These are phyloP conservation scores for Echinops telfairi DNA, from an alignment of 2,113 vertebrate genomes.

Conservation along the genomic window DNA sequence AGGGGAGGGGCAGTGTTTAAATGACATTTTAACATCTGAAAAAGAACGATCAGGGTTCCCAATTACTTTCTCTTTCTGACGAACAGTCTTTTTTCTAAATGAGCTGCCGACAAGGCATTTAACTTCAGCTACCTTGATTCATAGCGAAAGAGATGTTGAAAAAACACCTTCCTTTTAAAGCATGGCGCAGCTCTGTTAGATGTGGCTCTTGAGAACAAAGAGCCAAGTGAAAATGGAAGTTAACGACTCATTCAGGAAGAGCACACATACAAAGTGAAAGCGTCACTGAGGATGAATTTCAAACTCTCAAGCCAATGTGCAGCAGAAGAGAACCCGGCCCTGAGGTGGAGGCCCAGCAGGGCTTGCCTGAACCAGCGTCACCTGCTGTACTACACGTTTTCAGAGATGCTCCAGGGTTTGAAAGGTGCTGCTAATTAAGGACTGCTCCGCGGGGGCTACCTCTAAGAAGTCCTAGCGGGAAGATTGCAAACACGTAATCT, in stretches of 20 bases:
- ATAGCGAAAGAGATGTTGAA: slow-evolving; percentile 46
- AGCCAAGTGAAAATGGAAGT: slow-evolving; percentile 32
- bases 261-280: slow-evolving; percentile 49
- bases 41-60: slow-evolving; percentile 59
- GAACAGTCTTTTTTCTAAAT: not conserved
- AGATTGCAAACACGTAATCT: not conserved
- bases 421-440: not conserved
- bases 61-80: slow-evolving; percentile 77
- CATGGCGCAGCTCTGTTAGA: slow-evolving; percentile 26
- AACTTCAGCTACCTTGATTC: slow-evolving; percentile 33
- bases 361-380: not conserved
- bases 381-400: too few species aligned
- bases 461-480: not conserved
- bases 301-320: not conserved
- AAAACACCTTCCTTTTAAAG: not conserved
- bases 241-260: slow-evolving; percentile 58
- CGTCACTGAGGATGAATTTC: not conserved
- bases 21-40: slow-evolving; percentile 14
- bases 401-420: not conserved
- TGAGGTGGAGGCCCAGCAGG: not conserved
- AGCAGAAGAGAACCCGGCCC: not conserved
- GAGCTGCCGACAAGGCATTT: not conserved
- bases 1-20: not conserved
- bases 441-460: not conserved
- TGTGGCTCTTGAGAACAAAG: slow-evolving; percentile 56